phyloP scores from a whole-genome alignment of 2,113 vertebrate genomes.

The Seriola aureovittata region DNA sequence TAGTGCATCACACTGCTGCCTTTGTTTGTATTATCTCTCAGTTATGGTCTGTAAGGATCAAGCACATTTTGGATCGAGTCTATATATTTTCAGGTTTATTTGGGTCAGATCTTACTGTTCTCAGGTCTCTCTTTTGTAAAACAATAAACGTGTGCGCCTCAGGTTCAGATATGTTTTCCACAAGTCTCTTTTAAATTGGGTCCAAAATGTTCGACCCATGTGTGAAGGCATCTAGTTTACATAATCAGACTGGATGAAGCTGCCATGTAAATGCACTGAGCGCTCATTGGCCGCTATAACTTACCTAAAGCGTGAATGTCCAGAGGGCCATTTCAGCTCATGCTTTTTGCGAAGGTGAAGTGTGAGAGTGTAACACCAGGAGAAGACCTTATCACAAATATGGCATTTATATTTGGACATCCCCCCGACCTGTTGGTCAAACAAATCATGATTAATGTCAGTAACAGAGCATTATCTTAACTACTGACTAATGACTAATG shows the following conservation, averaged over 20 bases:
- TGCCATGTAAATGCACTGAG: neutral
- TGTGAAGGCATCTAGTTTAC: too few species aligned
- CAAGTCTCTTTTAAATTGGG: too few species aligned
- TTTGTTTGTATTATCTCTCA: too few species aligned
- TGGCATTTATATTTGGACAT: slow-evolving; percentile 86
- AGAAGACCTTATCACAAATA: slow-evolving; percentile 87
- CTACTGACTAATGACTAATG: neutral
- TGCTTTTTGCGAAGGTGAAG: slow-evolving; percentile 85
- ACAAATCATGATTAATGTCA: neutral
- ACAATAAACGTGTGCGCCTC: too few species aligned
- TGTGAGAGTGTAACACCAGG: slow-evolving; percentile 86
- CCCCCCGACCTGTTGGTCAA: slow-evolving; percentile 76
- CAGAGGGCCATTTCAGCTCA: slow-evolving; percentile 86
- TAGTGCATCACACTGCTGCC: too few species aligned
- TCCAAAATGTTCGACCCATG: too few species aligned
- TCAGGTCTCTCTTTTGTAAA: too few species aligned
- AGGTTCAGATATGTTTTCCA: too few species aligned
- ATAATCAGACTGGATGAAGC: neutral
- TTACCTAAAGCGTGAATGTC: slow-evolving; percentile 86
- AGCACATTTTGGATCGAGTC: too few species aligned
- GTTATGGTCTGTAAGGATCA: too few species aligned
- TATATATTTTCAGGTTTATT: too few species aligned
- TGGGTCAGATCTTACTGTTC: too few species aligned
- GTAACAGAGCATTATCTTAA: neutral
- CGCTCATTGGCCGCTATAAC: neutral